Conservation (phyloP, 1,140 invertebrate genomes). For the Pseudomyrmex dendroicus region DNA sequence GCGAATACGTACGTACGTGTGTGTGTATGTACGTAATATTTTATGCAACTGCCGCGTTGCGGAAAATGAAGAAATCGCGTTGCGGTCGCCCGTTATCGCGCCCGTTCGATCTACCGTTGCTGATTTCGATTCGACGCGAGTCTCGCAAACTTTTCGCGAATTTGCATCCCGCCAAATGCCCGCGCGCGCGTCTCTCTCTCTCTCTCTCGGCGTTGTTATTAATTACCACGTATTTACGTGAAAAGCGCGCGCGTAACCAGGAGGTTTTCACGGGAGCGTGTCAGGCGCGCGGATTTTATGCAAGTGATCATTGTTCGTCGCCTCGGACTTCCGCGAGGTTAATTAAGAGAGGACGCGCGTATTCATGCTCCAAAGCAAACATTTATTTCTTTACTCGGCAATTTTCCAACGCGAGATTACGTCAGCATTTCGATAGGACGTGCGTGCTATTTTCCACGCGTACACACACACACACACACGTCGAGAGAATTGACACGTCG, state of each 20-base stretch:
- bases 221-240: constrained; percentile 11
- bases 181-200: too few relatives aligned
- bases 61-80: constrained; percentile 16
- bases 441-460: constrained; percentile 41
- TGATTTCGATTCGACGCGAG: neutral
- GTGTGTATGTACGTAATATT: constrained; percentile 18
- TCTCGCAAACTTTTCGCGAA: neutral
- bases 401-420: constrained; percentile 53
- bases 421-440: constrained; percentile 27
- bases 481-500: constrained; percentile 38
- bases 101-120: neutral
- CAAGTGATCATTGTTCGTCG: constrained; percentile 36
- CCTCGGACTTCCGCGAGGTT: constrained; percentile 32
- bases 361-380: constrained; percentile 30
- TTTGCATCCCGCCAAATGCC: neutral
- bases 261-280: neutral
- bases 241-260: constrained; percentile 16
- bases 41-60: constrained; percentile 4
- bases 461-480: constrained; percentile 27
- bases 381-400: constrained; percentile 49
- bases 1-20: constrained; percentile 20
- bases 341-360: constrained; percentile 35
- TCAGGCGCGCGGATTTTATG: constrained; percentile 29
- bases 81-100: constrained; percentile 11
- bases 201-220: constrained; percentile 10